Percentiles rank a stretch among this genome's conserved stretches.
Evolutionary conservation across 2,797 vertebrate genomes (phyloP).

Genomic region (Echeneis naucrates): DNA sequence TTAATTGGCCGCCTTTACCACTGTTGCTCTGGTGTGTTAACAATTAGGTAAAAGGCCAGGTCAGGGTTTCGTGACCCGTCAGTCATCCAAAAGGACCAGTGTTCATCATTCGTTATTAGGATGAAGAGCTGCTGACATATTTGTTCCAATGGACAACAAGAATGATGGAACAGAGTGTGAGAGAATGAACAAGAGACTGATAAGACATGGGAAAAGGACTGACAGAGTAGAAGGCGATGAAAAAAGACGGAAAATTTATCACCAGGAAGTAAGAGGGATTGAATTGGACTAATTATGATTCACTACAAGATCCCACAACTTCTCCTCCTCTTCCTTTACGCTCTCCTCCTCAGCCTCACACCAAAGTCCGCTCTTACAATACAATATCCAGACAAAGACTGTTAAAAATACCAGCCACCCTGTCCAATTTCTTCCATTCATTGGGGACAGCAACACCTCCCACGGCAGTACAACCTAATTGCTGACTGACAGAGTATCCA

Average conservation of each 20-base stretch:
- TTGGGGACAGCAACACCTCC: constrained; percentile 68
- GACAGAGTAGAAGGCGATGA: constrained; percentile 59
- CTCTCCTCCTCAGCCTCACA: constrained; percentile 40
- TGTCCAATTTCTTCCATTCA: constrained; percentile 67
- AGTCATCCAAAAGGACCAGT: constrained; percentile 43
- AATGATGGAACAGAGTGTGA: constrained; percentile 44
- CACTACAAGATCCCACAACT: constrained; percentile 58
- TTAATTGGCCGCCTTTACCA: constrained; percentile 62
- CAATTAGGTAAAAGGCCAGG: constrained; percentile 74
- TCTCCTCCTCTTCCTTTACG: constrained; percentile 47
- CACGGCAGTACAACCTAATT: constrained; percentile 69
- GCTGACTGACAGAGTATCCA: constrained; percentile 67
- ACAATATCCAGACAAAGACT: constrained; percentile 58
- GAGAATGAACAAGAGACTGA: constrained; percentile 44
- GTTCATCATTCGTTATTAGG: constrained; percentile 51
- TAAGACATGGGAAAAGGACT: constrained; percentile 57
- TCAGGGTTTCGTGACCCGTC: constrained; percentile 54
- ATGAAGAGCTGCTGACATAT: constrained; percentile 49
- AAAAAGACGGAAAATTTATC: constrained; percentile 60
- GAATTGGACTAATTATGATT: constrained; percentile 77
- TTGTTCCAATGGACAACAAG: constrained; percentile 32
- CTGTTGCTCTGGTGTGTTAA: constrained; percentile 53
- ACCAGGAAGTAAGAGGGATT: constrained; percentile 65
- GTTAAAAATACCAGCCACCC: constrained; percentile 66
- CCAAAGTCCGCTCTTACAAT: constrained; percentile 44